phyloP scores from a whole-genome alignment of 2,797 vertebrate genomes.

The Octomys mimax region DNA sequence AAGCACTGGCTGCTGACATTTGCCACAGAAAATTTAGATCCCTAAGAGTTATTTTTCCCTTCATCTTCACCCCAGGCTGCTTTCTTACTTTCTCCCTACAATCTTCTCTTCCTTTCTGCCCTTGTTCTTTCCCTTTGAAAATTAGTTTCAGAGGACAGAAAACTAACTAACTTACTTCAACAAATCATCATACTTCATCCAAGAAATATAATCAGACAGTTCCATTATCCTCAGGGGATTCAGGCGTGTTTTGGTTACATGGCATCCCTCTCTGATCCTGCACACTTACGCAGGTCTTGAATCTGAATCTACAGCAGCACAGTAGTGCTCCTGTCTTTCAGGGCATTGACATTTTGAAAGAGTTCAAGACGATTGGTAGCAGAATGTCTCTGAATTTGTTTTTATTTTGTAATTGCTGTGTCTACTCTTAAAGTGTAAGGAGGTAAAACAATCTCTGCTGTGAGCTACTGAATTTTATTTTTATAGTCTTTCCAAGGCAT shows the following conservation, averaged over 20 bases:
- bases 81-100: neutral
- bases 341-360: neutral
- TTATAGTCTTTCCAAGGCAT: neutral
- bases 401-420: neutral
- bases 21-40: neutral
- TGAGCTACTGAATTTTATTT: neutral
- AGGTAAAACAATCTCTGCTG: neutral
- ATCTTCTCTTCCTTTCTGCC: neutral
- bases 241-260: neutral
- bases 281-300: neutral
- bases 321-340: neutral
- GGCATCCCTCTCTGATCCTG: neutral
- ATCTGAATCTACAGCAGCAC: neutral
- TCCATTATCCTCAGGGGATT: neutral
- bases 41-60: neutral
- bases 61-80: neutral
- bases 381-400: neutral
- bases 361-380: neutral
- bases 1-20: neutral
- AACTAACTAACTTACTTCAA: neutral
- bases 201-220: neutral
- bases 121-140: neutral
- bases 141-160: neutral
- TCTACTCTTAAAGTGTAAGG: conserved; percentile 13
- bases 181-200: neutral